Percentiles rank a stretch among this genome's conserved stretches.
Evolutionary conservation across 2,888 invertebrate species (phyloP).

Genomic region (Chrysotoxum bicinctum): DNA sequence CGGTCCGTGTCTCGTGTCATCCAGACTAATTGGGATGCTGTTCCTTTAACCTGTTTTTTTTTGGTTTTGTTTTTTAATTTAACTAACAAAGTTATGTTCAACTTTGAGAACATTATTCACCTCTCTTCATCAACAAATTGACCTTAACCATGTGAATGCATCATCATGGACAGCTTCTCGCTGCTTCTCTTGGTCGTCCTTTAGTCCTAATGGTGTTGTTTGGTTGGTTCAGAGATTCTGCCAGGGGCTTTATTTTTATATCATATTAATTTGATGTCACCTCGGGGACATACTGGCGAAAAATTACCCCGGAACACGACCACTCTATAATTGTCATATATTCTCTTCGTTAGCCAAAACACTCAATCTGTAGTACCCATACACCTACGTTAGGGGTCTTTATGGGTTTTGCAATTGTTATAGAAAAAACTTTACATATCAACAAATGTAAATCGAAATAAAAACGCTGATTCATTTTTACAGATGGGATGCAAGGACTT

Average conservation of each 20-base stretch:
- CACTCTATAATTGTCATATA: slow-evolving; percentile 16
- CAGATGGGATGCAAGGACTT: too few species aligned
- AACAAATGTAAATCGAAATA: too few species aligned
- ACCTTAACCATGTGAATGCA: slow-evolving; percentile 51
- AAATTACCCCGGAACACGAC: slow-evolving; percentile 37
- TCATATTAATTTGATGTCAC: slow-evolving; percentile 58
- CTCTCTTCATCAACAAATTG: slow-evolving; percentile 47
- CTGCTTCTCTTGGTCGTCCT: neutral
- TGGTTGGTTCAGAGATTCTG: neutral
- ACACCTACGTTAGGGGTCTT: neutral
- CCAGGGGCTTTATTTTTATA: slow-evolving; percentile 38
- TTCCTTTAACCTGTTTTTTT: neutral
- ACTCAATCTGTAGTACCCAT: neutral
- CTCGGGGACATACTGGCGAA: neutral
- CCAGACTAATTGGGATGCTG: slow-evolving; percentile 43
- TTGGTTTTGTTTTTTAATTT: neutral
- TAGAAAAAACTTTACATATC: too few species aligned
- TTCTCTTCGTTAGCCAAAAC: slow-evolving; percentile 30
- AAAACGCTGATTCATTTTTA: too few species aligned
- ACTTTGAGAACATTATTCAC: slow-evolving; percentile 26
- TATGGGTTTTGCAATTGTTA: neutral
- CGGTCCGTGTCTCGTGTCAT: slow-evolving; percentile 9
- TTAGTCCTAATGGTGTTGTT: neutral
- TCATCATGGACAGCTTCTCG: slow-evolving; percentile 15
- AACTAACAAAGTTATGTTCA: slow-evolving; percentile 42